Evolutionary conservation across 1,140 invertebrate genomes (phyloP), one percentile per base, ranked within the genome.

Genomic region (Drosophila repleta): DNA sequence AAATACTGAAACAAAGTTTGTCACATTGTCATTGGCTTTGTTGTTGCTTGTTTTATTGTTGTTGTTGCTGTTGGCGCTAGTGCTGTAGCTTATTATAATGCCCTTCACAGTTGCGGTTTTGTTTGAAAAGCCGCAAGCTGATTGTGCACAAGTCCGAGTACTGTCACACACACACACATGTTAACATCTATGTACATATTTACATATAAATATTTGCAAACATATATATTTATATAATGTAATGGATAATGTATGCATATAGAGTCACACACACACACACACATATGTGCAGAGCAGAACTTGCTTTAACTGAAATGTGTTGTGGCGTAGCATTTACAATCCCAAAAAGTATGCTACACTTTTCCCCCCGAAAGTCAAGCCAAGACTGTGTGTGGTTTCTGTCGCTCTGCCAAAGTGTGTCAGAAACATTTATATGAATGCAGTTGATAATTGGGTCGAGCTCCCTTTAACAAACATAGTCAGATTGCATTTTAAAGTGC

Each of bases 11-110:
- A 66, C 70, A 74, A 71, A 58, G 58, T 62, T 77, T 56, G 69
- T 65, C 67, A 58, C 73, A 80, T 81, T 80, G 65, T 80, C 77
- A 75, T 66, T 74, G 24, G 8, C 51, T 37, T 39, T 56, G 52
- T 48, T 26, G 32, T 51, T 24, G 35, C 11, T 41, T 35, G 3
- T 56, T 11, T 0, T 46, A n/a, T 2, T 37, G 4, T 21, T 63
- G 26, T 21, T 60, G 43, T 4, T 48, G 24, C 1, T 49, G 43
- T 6, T 67, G 24, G 15, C 43, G 32, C 1, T 60, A 32, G 6
- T 49, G 51, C 20, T 51, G 45, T 32, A 57, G 63, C 56, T 49
- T 73, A 62, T 73, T 68, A 61, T 68, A 61, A 73, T 71, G 62
- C 46, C 43, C 15, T 57, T 63, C 49, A 53, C 70, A 35, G 20